These are phyloP conservation scores for Mongoloraphidia duomilia DNA, from an alignment of 2,888 invertebrate species.

Conservation along the genomic window DNA sequence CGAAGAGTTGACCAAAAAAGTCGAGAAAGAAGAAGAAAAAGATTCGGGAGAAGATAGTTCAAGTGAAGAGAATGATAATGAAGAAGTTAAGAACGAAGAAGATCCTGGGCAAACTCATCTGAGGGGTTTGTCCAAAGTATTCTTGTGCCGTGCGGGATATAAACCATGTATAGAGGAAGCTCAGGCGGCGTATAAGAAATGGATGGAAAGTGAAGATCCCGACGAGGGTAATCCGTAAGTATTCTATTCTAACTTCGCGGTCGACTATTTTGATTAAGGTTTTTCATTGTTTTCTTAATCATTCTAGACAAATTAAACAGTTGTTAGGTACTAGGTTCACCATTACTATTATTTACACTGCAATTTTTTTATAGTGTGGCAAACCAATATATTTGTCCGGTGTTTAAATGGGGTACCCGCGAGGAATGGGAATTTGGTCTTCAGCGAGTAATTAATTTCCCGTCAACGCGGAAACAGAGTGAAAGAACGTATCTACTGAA, in stretches of 20 bases:
- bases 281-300: too few species aligned
- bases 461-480: conserved; percentile 50
- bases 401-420: conserved; percentile 66
- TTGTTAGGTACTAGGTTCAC: background rate
- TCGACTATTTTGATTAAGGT: too few species aligned
- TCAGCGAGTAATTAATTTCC: conserved; percentile 60
- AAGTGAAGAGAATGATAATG: conserved; percentile 7
- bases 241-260: background rate
- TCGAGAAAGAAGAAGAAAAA: conserved; percentile 39
- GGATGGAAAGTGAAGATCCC: conserved; percentile 60
- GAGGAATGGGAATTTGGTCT: conserved; percentile 75
- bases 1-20: conserved; percentile 44
- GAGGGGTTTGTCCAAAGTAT: conserved; percentile 49
- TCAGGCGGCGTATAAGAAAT: conserved; percentile 52
- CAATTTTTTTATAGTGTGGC: conserved; percentile 43
- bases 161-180: conserved; percentile 64
- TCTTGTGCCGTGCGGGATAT: conserved; percentile 63
- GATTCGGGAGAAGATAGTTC: too few species aligned
- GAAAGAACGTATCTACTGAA: conserved; percentile 66
- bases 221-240: conserved; percentile 71
- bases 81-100: conserved; percentile 38
- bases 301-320: background rate
- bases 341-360: background rate
- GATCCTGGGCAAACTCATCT: conserved; percentile 53
- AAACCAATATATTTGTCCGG: conserved; percentile 64